phyloP scores from a whole-genome alignment of 2,888 invertebrate genomes.

The Epirrhoe tristata region DNA sequence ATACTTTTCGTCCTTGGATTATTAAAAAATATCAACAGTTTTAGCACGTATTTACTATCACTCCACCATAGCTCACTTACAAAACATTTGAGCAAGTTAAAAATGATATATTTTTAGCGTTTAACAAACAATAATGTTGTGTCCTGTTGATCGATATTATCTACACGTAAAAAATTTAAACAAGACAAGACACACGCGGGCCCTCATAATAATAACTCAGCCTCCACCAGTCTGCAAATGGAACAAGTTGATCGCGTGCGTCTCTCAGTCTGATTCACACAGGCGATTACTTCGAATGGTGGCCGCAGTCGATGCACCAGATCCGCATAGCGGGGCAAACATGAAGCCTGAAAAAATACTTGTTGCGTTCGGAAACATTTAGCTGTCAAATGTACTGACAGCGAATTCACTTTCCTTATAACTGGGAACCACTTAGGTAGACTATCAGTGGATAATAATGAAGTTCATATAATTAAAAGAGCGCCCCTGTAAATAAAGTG shows the following conservation, averaged over 20 bases:
- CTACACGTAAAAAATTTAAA: slow-evolving; percentile 7
- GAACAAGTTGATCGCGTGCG: slow-evolving; percentile 57
- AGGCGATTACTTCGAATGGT: slow-evolving; percentile 44
- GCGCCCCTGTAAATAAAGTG: neutral
- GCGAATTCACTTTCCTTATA: slow-evolving; percentile 23
- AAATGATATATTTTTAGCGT: no score
- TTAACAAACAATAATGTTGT: no score
- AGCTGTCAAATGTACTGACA: slow-evolving; percentile 23
- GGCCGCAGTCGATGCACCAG: slow-evolving; percentile 48
- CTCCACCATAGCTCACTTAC: no score
- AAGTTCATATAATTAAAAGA: neutral
- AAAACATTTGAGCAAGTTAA: no score
- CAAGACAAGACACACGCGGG: slow-evolving; percentile 7
- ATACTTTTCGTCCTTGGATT: no score
- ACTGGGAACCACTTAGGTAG: slow-evolving; percentile 9
- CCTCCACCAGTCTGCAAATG: slow-evolving; percentile 38
- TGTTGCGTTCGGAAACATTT: slow-evolving; percentile 16
- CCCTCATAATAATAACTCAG: slow-evolving; percentile 28
- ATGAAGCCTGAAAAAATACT: slow-evolving; percentile 45
- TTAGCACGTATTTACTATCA: no score
- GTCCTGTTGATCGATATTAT: neutral
- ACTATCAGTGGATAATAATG: neutral
- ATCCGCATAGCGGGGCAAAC: slow-evolving; percentile 62
- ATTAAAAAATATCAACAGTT: no score
- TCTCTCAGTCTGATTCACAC: slow-evolving; percentile 80